Evolutionary conservation across 2,888 invertebrate species (phyloP).

Genomic region (Acanthosepion pharaonis): DNA sequence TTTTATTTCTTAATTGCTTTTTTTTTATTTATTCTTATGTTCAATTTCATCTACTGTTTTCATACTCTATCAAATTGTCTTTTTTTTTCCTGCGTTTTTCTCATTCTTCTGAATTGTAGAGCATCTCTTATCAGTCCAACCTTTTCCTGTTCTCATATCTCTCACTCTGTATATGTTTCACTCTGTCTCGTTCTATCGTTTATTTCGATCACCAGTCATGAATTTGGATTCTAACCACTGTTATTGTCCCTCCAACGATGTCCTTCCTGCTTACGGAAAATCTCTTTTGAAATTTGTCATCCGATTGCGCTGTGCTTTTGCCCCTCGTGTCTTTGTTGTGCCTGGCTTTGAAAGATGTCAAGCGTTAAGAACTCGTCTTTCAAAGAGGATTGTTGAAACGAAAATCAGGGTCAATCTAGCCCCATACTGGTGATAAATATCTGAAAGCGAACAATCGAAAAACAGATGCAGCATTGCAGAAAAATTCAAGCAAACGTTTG

Average conservation of each 20-base stretch:
- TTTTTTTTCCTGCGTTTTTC: no score
- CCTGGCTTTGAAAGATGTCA: background rate
- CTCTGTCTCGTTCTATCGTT: background rate
- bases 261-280: background rate
- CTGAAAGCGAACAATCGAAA: background rate
- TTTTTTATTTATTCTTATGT: background rate
- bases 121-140: no score
- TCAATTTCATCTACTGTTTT: background rate
- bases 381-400: background rate
- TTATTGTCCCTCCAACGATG: background rate
- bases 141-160: background rate
- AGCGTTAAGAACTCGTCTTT: background rate
- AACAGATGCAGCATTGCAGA: background rate
- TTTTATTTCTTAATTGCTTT: background rate
- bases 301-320: slow-evolving; percentile 15
- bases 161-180: background rate
- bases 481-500: background rate
- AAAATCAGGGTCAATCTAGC: slow-evolving; percentile 15
- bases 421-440: background rate
- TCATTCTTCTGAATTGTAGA: no score
- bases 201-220: background rate
- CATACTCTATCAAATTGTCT: background rate
- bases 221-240: background rate
- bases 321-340: background rate
- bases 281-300: background rate